phyloP scores from a whole-genome alignment of 2,888 invertebrate genomes.

The Dryococelus australis region DNA sequence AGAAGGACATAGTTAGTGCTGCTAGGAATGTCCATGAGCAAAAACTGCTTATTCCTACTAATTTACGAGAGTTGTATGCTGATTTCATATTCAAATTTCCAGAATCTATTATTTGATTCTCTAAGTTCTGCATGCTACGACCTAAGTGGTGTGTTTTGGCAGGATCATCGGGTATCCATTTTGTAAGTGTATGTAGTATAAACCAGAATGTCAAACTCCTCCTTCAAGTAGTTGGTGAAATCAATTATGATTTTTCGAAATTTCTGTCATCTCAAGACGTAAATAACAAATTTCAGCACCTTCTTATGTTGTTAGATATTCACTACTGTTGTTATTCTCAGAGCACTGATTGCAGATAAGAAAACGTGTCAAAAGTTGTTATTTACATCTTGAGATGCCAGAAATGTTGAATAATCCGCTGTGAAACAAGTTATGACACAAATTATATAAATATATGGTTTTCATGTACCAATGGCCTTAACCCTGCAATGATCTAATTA shows the following conservation, averaged over 20 bases:
- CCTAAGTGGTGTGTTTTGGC: slow-evolving; percentile 2
- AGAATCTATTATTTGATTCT: not conserved
- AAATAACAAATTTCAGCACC: too few relatives aligned
- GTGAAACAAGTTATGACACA: too few relatives aligned
- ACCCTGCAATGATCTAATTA: not conserved
- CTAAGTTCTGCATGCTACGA: not conserved
- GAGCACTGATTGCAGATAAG: too few relatives aligned
- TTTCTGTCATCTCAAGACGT: too few relatives aligned
- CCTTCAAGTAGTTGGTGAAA: not conserved
- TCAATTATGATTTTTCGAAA: too few relatives aligned
- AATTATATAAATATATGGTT: too few relatives aligned
- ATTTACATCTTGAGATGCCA: too few relatives aligned
- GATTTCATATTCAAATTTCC: not conserved
- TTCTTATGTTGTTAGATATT: too few relatives aligned
- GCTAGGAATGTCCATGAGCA: not conserved
- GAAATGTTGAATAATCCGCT: too few relatives aligned
- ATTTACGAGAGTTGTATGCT: not conserved
- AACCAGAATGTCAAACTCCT: not conserved
- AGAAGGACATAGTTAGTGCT: not conserved
- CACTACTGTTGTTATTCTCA: too few relatives aligned
- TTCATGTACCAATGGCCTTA: too few relatives aligned
- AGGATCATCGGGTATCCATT: not conserved
- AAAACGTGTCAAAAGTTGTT: too few relatives aligned
- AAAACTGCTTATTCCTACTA: not conserved
- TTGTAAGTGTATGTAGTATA: not conserved